Evolutionary conservation across 1,140 invertebrate species (phyloP).

Genomic region (Sitodiplosis mosellana): DNA sequence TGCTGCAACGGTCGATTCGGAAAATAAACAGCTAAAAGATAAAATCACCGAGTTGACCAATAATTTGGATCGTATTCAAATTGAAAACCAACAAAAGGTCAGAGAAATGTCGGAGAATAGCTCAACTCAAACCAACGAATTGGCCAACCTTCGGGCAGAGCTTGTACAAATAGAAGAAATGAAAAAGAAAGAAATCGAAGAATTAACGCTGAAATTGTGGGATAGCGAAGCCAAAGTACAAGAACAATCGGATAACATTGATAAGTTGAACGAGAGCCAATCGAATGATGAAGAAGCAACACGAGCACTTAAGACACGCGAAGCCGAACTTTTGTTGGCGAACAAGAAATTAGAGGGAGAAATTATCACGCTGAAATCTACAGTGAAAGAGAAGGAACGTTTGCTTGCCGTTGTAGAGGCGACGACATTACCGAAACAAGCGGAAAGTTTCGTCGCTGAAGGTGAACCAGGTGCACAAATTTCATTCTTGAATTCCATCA

Average conservation of each 20-base stretch:
- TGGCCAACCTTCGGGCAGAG: neutral
- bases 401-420: neutral
- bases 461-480: conserved; percentile 39
- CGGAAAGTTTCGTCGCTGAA: neutral
- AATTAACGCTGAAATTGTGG: conserved; percentile 20
- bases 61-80: neutral
- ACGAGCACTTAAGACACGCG: conserved; percentile 6
- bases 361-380: conserved; percentile 17
- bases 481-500: conserved; percentile 87
- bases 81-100: neutral
- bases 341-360: conserved; percentile 35
- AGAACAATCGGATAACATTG: conserved; percentile 14
- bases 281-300: neutral
- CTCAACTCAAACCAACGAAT: neutral
- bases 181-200: conserved; percentile 17
- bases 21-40: conserved; percentile 18
- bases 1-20: neutral
- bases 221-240: conserved; percentile 22
- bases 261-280: conserved; percentile 6
- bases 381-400: neutral
- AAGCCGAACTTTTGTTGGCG: conserved; percentile 4
- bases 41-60: conserved; percentile 20
- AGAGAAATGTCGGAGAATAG: neutral
- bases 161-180: conserved; percentile 1
- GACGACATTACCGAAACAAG: conserved; percentile 26